Conservation (phyloP, 2,888 invertebrate species). For the Congeria kusceri region DNA sequence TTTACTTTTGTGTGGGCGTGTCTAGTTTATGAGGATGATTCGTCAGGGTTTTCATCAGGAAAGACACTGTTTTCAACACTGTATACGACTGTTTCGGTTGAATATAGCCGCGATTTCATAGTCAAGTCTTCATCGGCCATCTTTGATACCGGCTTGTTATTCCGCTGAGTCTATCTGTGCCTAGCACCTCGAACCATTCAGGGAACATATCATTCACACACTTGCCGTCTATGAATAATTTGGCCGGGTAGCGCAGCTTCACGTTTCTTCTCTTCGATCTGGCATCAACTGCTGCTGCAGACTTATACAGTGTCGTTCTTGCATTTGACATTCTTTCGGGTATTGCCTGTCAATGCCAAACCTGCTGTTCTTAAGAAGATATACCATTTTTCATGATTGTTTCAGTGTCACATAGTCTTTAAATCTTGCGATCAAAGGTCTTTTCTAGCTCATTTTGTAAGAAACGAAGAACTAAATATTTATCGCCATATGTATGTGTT, state of each 20-base stretch:
- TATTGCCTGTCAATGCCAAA: constrained; percentile 41
- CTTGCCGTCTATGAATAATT: constrained; percentile 20
- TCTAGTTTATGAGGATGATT: background rate
- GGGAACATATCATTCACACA: constrained; percentile 26
- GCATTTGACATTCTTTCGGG: constrained; percentile 26
- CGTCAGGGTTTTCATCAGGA: background rate
- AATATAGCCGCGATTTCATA: background rate
- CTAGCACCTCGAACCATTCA: constrained; percentile 23
- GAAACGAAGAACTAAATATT: constrained; percentile 10
- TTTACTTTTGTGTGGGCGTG: background rate
- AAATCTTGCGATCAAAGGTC: constrained; percentile 37
- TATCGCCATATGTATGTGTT: background rate
- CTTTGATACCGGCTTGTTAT: background rate
- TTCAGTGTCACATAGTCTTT: constrained; percentile 37
- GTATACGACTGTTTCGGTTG: background rate
- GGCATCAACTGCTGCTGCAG: constrained; percentile 8
- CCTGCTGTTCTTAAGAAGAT: constrained; percentile 13
- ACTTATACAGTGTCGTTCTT: constrained; percentile 17
- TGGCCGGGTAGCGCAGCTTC: constrained; percentile 30
- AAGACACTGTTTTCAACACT: background rate
- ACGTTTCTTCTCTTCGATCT: constrained; percentile 10
- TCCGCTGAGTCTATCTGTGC: background rate
- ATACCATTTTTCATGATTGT: constrained; percentile 13
- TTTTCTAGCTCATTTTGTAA: constrained; percentile 22
- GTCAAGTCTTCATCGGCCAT: background rate